Percentiles rank a stretch among this genome's conserved stretches.
These are phyloP conservation scores for Agriotes lineatus DNA, from an alignment of 2,888 invertebrate genomes.

Conservation along the genomic window DNA sequence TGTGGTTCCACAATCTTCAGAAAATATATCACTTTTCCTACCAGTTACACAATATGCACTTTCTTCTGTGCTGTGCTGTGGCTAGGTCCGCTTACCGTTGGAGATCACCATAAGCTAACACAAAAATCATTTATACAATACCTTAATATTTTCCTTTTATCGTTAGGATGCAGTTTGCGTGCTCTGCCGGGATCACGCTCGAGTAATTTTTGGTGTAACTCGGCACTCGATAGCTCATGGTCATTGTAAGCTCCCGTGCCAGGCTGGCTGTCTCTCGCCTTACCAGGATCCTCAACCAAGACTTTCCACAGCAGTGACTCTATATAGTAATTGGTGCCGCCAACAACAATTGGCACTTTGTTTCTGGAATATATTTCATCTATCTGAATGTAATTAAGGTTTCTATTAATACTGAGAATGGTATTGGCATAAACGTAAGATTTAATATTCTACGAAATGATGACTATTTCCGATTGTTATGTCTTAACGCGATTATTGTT, in stretches of 20 bases:
- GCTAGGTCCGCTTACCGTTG: too few relatives aligned
- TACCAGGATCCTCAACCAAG: constrained; percentile 72
- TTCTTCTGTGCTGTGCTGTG: too few relatives aligned
- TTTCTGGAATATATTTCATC: constrained; percentile 76
- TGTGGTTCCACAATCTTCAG: too few relatives aligned
- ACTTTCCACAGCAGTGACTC: constrained; percentile 94
- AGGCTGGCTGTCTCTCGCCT: constrained; percentile 50
- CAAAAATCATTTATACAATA: too few relatives aligned
- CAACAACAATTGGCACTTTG: constrained; percentile 92
- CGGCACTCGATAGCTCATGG: constrained; percentile 68
- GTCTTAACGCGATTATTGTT: too few relatives aligned
- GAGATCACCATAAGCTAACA: too few relatives aligned
- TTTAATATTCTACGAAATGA: too few relatives aligned
- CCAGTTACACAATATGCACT: too few relatives aligned
- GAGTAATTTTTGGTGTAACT: constrained; percentile 78
- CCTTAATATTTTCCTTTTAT: constrained; percentile 90
- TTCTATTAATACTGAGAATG: too few relatives aligned
- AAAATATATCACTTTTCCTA: too few relatives aligned
- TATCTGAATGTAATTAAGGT: constrained; percentile 71
- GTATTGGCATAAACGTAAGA: too few relatives aligned
- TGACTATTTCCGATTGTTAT: too few relatives aligned
- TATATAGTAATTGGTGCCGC: constrained; percentile 98
- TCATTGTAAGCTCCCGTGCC: constrained; percentile 57
- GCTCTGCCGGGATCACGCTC: constrained; percentile 87
- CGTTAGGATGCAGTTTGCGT: constrained; percentile 87